These are phyloP conservation scores for Eupelmus urozonus DNA, from an alignment of 2,888 invertebrate genomes.

Conservation along the genomic window DNA sequence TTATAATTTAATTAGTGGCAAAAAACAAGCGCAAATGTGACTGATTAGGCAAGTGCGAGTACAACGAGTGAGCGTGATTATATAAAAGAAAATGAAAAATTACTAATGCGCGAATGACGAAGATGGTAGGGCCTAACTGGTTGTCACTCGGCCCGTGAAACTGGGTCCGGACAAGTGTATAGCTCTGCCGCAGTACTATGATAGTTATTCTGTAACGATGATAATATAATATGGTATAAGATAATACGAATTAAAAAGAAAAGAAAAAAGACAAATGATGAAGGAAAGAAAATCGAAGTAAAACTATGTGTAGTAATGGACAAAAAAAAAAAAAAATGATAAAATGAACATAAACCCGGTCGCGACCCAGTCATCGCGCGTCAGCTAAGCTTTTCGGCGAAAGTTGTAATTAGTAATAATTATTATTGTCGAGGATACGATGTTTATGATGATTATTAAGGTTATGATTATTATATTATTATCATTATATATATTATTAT, in stretches of 20 bases:
- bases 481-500: conserved; percentile 78
- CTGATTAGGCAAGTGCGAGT: conserved; percentile 45
- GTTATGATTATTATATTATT: conserved; percentile 76
- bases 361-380: conserved; percentile 70
- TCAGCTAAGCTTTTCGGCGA: conserved; percentile 69
- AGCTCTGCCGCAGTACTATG: conserved; percentile 74
- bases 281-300: conserved; percentile 48
- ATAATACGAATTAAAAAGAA: conserved; percentile 64
- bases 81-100: conserved; percentile 46
- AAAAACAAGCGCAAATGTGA: conserved; percentile 45
- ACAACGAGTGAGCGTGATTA: conserved; percentile 55
- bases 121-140: conserved; percentile 62
- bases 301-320: conserved; percentile 49
- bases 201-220: conserved; percentile 74
- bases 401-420: conserved; percentile 75
- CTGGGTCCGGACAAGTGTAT: conserved; percentile 72
- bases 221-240: conserved; percentile 71
- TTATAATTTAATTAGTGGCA: conserved; percentile 47
- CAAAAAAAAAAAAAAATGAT: conserved; percentile 43
- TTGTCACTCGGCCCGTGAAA: conserved; percentile 67
- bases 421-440: conserved; percentile 72
- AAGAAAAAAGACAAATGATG: conserved; percentile 34
- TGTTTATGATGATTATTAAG: conserved; percentile 74
- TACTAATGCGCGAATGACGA: conserved; percentile 40
- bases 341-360: conserved; percentile 63